Conservation (phyloP, 2,113 vertebrate species). For the Calcarius ornatus region DNA sequence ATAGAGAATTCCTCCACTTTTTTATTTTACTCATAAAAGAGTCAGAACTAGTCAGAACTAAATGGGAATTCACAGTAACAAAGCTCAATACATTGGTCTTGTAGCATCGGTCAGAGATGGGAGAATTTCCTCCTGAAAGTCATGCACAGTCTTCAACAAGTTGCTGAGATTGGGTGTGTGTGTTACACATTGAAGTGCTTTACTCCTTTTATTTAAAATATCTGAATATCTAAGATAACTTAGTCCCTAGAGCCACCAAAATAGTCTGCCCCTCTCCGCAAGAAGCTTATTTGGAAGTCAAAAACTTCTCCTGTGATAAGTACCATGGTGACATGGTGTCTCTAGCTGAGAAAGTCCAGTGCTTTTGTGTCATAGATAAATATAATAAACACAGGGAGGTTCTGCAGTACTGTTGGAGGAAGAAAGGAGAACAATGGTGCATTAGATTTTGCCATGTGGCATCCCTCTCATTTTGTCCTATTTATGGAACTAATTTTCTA, state of each 20-base stretch:
- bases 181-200: background rate
- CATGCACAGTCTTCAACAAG: background rate
- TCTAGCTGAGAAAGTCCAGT: background rate
- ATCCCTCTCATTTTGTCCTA: background rate
- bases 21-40: background rate
- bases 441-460: background rate
- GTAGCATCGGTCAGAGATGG: background rate
- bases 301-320: background rate
- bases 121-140: background rate
- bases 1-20: background rate
- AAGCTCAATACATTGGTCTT: background rate
- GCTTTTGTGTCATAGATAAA: background rate
- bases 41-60: background rate
- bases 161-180: background rate
- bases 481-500: background rate
- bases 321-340: fast-evolving
- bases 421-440: background rate
- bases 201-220: background rate
- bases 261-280: background rate
- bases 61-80: background rate
- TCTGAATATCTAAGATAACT: background rate
- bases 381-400: fast-evolving
- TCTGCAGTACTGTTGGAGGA: background rate
- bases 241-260: background rate
- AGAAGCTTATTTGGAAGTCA: background rate